Percentiles rank a stretch among this genome's conserved stretches.
These are phyloP conservation scores for Argopecten irradians DNA, from an alignment of 1,140 invertebrate genomes.

Conservation along the genomic window DNA sequence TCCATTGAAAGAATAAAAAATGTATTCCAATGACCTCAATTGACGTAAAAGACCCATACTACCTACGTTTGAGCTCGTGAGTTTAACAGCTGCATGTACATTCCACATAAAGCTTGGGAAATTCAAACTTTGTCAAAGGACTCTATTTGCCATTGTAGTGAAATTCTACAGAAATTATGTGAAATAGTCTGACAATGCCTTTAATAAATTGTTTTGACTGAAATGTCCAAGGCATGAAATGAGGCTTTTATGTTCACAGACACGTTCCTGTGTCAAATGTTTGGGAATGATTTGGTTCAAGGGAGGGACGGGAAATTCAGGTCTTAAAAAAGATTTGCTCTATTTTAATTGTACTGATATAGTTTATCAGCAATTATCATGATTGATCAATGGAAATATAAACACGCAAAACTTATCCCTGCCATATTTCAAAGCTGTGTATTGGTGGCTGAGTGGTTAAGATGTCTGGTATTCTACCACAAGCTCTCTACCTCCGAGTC, in stretches of 20 bases:
- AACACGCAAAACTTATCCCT: no score
- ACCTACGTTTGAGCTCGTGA: no score
- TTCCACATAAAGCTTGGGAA: background rate
- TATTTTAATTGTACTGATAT: no score
- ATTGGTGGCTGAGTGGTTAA: no score
- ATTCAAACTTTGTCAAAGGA: background rate
- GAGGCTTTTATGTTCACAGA: background rate
- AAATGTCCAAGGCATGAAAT: background rate
- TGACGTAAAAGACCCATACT: background rate
- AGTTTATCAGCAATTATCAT: no score
- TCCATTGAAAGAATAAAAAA: background rate
- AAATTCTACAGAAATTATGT: background rate
- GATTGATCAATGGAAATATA: no score
- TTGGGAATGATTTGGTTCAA: background rate
- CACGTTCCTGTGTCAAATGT: background rate
- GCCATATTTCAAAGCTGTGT: no score
- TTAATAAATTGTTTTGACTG: background rate
- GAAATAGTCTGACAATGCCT: background rate
- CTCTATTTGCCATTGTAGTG: background rate
- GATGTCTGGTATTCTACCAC: no score
- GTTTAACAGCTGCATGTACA: background rate
- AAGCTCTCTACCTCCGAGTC: no score
- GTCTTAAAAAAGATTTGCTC: no score
- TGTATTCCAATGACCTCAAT: background rate
- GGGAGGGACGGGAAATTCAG: no score